These are phyloP conservation scores for Tridacna gigas DNA, from an alignment of 2,888 invertebrate genomes.

Conservation along the genomic window DNA sequence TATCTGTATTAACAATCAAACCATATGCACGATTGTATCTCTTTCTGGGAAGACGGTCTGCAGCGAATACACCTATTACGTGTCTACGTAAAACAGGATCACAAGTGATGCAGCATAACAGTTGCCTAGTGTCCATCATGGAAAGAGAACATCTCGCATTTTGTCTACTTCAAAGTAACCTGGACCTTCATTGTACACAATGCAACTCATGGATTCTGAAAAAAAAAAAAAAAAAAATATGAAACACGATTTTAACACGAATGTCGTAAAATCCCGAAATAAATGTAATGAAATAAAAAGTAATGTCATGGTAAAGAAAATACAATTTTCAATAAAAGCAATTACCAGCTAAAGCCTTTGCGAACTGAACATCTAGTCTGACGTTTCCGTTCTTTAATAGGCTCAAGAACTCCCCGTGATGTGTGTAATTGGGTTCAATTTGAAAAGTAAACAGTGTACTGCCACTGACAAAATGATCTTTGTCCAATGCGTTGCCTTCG, in stretches of 20 bases:
- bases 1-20: slow-evolving; percentile 45
- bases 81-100: slow-evolving; percentile 22
- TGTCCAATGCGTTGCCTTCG: slow-evolving; percentile 30
- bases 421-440: slow-evolving; percentile 30
- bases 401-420: slow-evolving; percentile 31
- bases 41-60: slow-evolving; percentile 33
- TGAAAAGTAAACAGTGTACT: slow-evolving; percentile 25
- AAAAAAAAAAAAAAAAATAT: too few species aligned
- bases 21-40: slow-evolving; percentile 13
- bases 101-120: slow-evolving; percentile 34
- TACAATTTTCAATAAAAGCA: not conserved
- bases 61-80: slow-evolving; percentile 40
- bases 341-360: slow-evolving; percentile 3
- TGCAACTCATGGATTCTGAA: slow-evolving; percentile 46
- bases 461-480: not conserved
- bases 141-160: slow-evolving; percentile 20
- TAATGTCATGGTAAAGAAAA: too few species aligned
- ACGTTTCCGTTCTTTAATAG: not conserved
- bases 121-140: slow-evolving; percentile 31
- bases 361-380: not conserved
- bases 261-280: too few species aligned
- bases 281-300: too few species aligned
- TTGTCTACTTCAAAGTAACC: slow-evolving; percentile 34
- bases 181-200: slow-evolving; percentile 21
- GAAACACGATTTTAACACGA: too few species aligned